Evolutionary conservation across 2,113 vertebrate genomes (phyloP).

Genomic region (Silurus meridionalis): DNA sequence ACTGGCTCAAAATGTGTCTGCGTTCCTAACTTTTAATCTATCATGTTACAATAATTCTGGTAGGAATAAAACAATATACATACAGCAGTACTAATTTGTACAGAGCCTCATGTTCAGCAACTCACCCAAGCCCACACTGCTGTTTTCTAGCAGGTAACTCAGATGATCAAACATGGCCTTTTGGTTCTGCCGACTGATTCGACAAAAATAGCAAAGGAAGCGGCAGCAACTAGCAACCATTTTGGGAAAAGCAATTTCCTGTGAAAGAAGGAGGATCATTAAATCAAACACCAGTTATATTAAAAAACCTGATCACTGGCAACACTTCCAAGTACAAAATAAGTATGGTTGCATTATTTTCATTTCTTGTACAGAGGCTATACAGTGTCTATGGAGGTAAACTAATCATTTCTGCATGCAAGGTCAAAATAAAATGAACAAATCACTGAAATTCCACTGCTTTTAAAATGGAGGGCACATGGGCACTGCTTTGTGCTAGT

Average conservation of each 20-base stretch:
- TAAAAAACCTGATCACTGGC: not conserved
- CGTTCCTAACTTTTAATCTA: not conserved
- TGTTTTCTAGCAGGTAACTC: conserved; percentile 96
- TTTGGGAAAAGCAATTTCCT: conserved; percentile 95
- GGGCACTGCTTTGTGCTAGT: too few relatives aligned
- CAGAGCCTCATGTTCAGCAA: not conserved
- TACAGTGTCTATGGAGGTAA: too few relatives aligned
- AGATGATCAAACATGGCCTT: conserved; percentile 99
- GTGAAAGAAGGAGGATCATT: conserved; percentile 28
- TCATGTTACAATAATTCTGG: not conserved
- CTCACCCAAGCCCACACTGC: conserved; percentile 93
- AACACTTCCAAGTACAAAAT: not conserved
- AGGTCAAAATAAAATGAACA: too few relatives aligned
- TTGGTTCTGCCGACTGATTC: conserved; percentile 97
- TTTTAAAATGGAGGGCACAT: too few relatives aligned
- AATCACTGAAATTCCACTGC: too few relatives aligned
- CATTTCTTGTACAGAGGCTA: too few relatives aligned
- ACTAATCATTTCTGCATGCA: too few relatives aligned
- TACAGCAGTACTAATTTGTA: not conserved
- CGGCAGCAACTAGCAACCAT: conserved; percentile 99
- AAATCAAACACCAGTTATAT: not conserved
- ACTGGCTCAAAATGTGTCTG: not conserved
- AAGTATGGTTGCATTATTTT: too few relatives aligned
- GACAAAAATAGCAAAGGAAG: conserved; percentile 98
- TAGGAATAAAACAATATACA: not conserved